Evolutionary conservation across 2,113 vertebrate species (phyloP).

Genomic region (Ptilonorhynchus violaceus): DNA sequence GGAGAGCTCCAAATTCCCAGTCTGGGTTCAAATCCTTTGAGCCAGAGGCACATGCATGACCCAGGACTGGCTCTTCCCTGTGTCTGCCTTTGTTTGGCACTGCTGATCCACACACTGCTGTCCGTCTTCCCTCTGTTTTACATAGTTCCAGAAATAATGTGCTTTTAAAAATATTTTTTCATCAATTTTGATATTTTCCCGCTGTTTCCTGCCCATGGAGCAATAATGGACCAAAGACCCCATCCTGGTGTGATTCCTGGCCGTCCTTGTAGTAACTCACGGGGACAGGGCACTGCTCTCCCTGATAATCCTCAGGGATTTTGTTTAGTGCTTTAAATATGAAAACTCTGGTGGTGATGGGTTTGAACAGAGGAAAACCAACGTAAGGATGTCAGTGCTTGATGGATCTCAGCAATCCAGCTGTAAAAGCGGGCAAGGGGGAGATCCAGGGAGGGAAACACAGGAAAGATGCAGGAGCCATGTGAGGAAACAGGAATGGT

Average conservation of each 20-base stretch:
- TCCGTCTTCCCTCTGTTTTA: neutral
- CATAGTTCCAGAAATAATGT: neutral
- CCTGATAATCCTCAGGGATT: neutral
- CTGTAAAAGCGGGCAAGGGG: neutral
- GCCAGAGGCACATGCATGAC: neutral
- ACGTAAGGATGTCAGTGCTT: accelerated
- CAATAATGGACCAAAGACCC: neutral
- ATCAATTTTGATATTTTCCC: neutral
- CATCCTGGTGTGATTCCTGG: neutral
- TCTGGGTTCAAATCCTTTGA: neutral
- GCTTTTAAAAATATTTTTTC: neutral
- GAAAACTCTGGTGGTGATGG: neutral
- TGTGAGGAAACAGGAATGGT: neutral
- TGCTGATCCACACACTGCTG: accelerated
- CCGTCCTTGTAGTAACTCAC: neutral
- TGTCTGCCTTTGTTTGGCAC: neutral
- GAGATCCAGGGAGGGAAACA: neutral
- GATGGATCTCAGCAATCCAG: neutral
- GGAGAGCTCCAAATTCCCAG: neutral
- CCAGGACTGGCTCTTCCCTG: neutral
- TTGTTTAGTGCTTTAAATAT: neutral
- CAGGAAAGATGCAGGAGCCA: neutral
- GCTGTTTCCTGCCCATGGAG: neutral
- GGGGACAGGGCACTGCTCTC: neutral
- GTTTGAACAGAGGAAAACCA: neutral